phyloP scores from a whole-genome alignment of 2,113 vertebrate species.

The Choloepus hoffmanni region DNA sequence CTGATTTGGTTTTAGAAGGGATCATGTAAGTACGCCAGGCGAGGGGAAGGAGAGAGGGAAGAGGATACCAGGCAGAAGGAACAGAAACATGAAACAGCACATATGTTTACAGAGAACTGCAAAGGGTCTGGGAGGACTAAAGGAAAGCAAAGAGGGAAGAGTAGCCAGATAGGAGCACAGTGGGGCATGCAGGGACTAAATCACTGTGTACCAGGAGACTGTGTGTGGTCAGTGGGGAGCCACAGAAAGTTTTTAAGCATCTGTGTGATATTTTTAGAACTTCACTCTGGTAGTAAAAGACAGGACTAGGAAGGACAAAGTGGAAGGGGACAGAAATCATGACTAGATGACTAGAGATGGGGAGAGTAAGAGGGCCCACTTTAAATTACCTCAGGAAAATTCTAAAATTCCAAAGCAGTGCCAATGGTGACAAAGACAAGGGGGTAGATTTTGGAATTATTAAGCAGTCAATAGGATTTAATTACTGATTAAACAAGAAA shows the following conservation, averaged over 20 bases:
- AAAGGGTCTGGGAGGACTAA: not conserved
- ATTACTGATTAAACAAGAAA: not conserved
- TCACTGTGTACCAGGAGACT: not conserved
- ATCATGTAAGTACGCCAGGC: not conserved
- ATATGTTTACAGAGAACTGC: not conserved
- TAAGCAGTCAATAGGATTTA: not conserved
- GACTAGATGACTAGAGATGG: not conserved
- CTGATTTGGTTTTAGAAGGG: not conserved
- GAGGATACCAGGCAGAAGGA: not conserved
- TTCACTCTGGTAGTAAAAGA: not conserved
- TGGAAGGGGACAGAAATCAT: not conserved
- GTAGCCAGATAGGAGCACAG: not conserved
- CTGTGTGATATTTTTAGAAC: not conserved
- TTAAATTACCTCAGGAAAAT: conserved; percentile 16
- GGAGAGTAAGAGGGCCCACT: not conserved
- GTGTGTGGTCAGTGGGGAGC: not conserved
- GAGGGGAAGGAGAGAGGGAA: not conserved
- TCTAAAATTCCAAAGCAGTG: not conserved
- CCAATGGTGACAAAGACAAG: not conserved
- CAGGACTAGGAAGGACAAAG: not conserved
- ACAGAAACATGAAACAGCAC: not conserved
- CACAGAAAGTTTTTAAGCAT: not conserved
- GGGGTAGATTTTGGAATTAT: not conserved
- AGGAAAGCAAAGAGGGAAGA: not conserved
- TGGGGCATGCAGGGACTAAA: not conserved